Evolutionary conservation across 1,140 invertebrate species (phyloP).

Genomic region (Tribolium castaneum): DNA sequence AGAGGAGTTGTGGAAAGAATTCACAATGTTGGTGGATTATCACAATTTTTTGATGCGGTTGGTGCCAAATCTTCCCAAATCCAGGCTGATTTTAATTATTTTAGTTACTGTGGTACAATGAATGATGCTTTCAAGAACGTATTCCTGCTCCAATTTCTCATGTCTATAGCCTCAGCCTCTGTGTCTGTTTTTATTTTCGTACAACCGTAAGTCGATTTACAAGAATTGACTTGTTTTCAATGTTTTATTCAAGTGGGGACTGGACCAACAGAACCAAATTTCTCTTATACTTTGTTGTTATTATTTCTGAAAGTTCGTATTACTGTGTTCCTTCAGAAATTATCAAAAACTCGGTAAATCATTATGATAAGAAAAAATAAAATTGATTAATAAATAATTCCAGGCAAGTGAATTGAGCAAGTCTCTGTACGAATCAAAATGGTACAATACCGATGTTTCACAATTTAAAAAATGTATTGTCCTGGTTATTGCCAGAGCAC

Average conservation of each 20-base stretch:
- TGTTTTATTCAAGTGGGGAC: not conserved
- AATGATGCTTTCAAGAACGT: not conserved
- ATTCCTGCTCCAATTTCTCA: not conserved
- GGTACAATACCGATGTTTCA: not conserved
- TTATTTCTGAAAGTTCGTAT: not conserved
- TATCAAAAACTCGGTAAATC: not conserved
- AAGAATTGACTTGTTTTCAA: not conserved
- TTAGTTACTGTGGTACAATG: not conserved
- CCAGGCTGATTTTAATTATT: not conserved
- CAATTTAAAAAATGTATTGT: not conserved
- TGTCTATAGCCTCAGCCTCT: slow-evolving; percentile 1
- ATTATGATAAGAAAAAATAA: not conserved
- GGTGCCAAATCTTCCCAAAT: not conserved
- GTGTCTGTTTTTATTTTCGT: slow-evolving; percentile 11
- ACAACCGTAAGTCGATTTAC: not conserved
- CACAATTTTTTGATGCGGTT: not conserved
- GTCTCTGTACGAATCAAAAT: not conserved
- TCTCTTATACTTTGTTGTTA: not conserved
- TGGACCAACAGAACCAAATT: slow-evolving; percentile 12
- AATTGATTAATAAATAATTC: not conserved
- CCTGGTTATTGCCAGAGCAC: not conserved
- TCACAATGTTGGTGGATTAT: not conserved
- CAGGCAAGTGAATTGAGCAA: not conserved
- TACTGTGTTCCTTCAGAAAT: not conserved
- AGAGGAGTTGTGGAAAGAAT: not conserved